Evolutionary conservation across 2,888 invertebrate genomes (phyloP).

Genomic region (Acanthoscelides obtectus): DNA sequence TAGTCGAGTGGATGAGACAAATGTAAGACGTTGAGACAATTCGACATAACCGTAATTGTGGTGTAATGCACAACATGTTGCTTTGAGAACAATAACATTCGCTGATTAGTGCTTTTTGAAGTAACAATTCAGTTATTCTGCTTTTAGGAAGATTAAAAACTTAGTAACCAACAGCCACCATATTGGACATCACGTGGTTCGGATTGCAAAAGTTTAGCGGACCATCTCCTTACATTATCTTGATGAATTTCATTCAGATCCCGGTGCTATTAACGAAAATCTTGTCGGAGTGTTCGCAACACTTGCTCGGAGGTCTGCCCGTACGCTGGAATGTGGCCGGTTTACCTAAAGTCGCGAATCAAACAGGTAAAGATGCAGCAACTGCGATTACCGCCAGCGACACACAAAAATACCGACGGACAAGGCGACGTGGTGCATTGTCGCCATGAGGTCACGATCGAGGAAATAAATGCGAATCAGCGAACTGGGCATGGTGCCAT

Average conservation of each 20-base stretch:
- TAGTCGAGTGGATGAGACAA: too few species aligned
- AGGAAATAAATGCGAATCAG: slow-evolving; percentile 12
- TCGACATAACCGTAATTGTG: too few species aligned
- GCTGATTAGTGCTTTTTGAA: too few species aligned
- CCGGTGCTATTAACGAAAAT: neutral
- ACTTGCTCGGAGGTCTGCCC: slow-evolving; percentile 13
- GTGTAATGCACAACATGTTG: too few species aligned
- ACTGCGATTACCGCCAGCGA: slow-evolving; percentile 28
- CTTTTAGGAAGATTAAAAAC: too few species aligned
- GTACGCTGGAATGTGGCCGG: slow-evolving; percentile 32
- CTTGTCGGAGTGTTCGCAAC: neutral
- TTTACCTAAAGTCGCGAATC: slow-evolving; percentile 35
- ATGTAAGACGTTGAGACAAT: too few species aligned
- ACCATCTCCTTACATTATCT: too few species aligned
- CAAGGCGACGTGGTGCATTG: slow-evolving; percentile 13
- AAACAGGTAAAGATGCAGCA: slow-evolving; percentile 29
- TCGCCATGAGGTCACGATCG: slow-evolving; percentile 19
- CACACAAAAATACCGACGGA: slow-evolving; percentile 24
- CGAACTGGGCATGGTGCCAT: neutral
- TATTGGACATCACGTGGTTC: too few species aligned
- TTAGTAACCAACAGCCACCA: too few species aligned
- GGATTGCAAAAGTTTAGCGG: too few species aligned
- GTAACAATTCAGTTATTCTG: too few species aligned
- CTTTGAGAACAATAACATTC: too few species aligned
- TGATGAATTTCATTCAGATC: slow-evolving; percentile 4